Percentiles rank a stretch among this genome's conserved stretches.
Conservation (phyloP, 2,888 invertebrate species). For the Flabesymbios commensalis region DNA sequence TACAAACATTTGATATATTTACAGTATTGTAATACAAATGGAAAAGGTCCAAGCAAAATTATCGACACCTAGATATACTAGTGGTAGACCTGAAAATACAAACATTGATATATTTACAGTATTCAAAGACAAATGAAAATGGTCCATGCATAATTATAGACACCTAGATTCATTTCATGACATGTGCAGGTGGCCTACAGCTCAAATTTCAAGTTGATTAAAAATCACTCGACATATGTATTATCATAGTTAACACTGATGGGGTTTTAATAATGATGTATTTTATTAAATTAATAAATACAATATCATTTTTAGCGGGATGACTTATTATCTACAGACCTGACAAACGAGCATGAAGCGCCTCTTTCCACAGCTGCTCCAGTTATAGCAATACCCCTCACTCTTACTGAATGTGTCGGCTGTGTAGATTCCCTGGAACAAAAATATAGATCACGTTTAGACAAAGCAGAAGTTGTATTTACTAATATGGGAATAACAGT, state of each 20-base stretch:
- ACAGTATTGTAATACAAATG: neutral
- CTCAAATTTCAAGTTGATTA: too few species aligned
- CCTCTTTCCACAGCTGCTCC: constrained; percentile 43
- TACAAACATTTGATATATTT: neutral
- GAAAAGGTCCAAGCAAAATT: neutral
- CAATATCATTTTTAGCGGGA: too few species aligned
- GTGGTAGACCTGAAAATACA: too few species aligned
- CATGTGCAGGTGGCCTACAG: too few species aligned
- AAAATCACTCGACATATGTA: neutral
- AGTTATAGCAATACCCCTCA: constrained; percentile 56
- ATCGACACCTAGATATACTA: too few species aligned
- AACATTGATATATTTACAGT: neutral
- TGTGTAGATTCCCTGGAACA: constrained; percentile 63
- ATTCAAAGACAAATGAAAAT: neutral
- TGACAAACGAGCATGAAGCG: constrained; percentile 64
- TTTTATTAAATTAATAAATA: neutral
- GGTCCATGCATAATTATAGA: neutral
- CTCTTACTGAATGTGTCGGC: constrained; percentile 65
- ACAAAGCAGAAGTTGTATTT: neutral
- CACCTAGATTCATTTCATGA: too few species aligned
- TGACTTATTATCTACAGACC: constrained; percentile 50
- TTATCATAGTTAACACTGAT: neutral
- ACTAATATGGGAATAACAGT: too few species aligned
- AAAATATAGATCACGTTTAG: neutral
- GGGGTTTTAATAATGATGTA: neutral